phyloP scores from a whole-genome alignment of 1,140 invertebrate species.

The Drosophila tsacasi region DNA sequence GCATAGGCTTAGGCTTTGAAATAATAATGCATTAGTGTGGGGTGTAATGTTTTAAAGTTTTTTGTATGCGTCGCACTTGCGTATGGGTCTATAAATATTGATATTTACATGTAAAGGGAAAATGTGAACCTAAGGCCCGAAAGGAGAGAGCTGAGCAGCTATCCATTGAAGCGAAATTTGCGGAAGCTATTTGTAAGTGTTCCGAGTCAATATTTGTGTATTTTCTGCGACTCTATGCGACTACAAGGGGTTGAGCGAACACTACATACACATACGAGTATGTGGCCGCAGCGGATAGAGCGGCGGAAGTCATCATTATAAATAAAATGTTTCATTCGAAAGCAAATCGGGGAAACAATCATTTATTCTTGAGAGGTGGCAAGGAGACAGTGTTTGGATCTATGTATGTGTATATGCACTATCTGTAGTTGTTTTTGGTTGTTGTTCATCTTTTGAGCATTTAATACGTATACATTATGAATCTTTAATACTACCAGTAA shows the following conservation, averaged over 20 bases:
- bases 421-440: not conserved
- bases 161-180: constrained; percentile 60
- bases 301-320: constrained; percentile 78
- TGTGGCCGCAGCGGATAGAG: constrained; percentile 18
- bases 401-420: not conserved
- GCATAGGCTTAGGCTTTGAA: constrained; percentile 14
- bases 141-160: constrained; percentile 15
- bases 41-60: constrained; percentile 4
- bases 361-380: constrained; percentile 47
- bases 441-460: not conserved
- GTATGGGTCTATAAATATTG: constrained; percentile 42
- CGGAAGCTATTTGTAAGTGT: constrained; percentile 72
- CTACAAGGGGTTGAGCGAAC: constrained; percentile 24
- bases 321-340: constrained; percentile 72
- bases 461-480: not conserved
- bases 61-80: not conserved
- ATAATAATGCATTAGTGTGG: constrained; percentile 20
- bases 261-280: not conserved
- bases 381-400: constrained; percentile 1
- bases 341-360: constrained; percentile 68
- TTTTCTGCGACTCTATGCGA: constrained; percentile 28
- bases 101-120: constrained; percentile 20
- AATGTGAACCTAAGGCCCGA: constrained; percentile 13
- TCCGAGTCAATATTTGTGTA: constrained; percentile 62
- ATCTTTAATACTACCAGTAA: not conserved